Conservation (phyloP, 2,113 vertebrate species). For the Sebastes schlegelii region DNA sequence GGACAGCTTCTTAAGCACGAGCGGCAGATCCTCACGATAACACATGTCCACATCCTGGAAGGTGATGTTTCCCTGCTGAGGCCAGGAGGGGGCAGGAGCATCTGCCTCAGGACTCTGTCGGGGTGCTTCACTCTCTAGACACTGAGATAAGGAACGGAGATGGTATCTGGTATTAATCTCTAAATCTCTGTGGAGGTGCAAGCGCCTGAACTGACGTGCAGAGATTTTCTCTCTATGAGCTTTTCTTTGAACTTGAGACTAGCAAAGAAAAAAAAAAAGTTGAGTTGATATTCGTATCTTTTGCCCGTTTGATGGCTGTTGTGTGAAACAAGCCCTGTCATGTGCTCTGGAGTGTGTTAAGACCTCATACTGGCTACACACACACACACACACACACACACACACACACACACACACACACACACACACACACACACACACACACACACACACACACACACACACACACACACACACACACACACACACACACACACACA, state of each 20-base stretch:
- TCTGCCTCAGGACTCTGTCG: conserved; percentile 56
- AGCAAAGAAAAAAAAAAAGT: conserved; percentile 20
- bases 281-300: conserved; percentile 30
- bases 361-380: conserved; percentile 39
- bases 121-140: conserved; percentile 82
- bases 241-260: conserved; percentile 40
- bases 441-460: background rate
- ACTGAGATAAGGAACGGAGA: conserved; percentile 70
- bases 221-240: conserved; percentile 46
- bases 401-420: conserved; percentile 9
- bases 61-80: conserved; percentile 80
- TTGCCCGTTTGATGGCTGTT: conserved; percentile 54
- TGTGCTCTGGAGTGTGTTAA: conserved; percentile 47
- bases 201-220: conserved; percentile 36
- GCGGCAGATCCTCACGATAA: conserved; percentile 82
- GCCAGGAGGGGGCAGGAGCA: conserved; percentile 81
- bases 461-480: conserved; percentile 21
- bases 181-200: conserved; percentile 53
- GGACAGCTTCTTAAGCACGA: conserved; percentile 85
- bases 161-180: conserved; percentile 59
- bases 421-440: conserved; percentile 10
- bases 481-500: background rate
- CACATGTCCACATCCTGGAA: conserved; percentile 87
- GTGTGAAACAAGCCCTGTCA: conserved; percentile 50
- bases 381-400: conserved; percentile 9